Evolutionary conservation across 2,888 invertebrate species (phyloP), one percentile per base, ranked within the genome.

Genomic region (Hypomecis punctinalis): DNA sequence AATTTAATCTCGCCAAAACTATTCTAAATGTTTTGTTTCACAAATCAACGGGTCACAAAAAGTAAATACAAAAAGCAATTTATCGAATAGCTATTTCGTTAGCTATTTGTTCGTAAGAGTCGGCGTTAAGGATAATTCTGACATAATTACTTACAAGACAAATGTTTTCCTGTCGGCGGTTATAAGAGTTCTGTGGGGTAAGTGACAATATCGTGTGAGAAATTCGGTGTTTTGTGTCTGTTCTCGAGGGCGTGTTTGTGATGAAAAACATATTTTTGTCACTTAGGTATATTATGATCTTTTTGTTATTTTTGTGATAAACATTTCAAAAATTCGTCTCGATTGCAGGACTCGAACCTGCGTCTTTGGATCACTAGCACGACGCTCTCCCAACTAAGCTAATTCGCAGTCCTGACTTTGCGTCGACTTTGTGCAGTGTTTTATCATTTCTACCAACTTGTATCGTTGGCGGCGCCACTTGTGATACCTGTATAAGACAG

Each of bases 81-180:
- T 48, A 36, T 37, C 9, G 49, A 39, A 52, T 51, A 54, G 61
- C 58, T 56, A 58, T 61, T 61, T 46, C 47, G 23, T 58, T 23
- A 40, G n/a, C 10, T 52, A 37, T 48, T 47, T 48, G 37, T 55
- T 47, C 40, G 60, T 58, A 62, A 59, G 45, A 61, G n/a, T 42
- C 35, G 35, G 9, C 42, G 48, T 52, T 45, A 43, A 60, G 54
- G 62, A 71, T 73, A 70, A 71, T 75, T 70, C 69, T 61, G 62
- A 69, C 67, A 66, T 73, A 77, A 75, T 75, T 76, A 73, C 67
- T 59, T 46, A 55, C 55, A 70, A 71, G 73, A 77, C 52, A 59
- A 70, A 76, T 75, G 70, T 60, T 62, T 49, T 35, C 53, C 56
- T 48, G 63, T 42, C 42, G 13, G 10, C 11, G 13, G 52, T 43